Percentiles rank a stretch among this genome's conserved stretches.
phyloP scores from a whole-genome alignment of 2,888 invertebrate genomes.

The Thecophora atra region DNA sequence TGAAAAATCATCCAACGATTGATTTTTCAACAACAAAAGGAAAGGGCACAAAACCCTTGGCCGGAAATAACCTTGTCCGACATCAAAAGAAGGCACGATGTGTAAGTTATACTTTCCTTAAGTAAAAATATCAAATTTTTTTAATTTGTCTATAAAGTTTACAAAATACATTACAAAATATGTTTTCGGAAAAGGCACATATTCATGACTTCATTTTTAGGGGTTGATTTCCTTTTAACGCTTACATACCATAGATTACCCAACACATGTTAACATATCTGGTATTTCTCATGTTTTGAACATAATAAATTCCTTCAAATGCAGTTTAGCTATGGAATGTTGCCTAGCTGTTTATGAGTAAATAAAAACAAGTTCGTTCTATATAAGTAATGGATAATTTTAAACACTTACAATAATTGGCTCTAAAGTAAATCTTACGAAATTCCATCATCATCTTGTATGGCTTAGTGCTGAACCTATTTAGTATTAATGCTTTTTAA shows the following conservation, averaged over 20 bases:
- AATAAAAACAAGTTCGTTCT: no score
- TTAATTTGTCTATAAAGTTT: neutral
- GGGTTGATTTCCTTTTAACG: slow-evolving; percentile 15
- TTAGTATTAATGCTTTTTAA: no score
- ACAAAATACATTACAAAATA: neutral
- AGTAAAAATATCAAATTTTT: neutral
- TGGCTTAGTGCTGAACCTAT: no score
- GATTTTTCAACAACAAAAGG: slow-evolving; percentile 39
- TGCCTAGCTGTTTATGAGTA: no score
- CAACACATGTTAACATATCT: no score
- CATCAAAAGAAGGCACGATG: slow-evolving; percentile 26
- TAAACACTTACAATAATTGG: no score
- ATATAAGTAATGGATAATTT: no score
- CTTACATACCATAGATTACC: neutral
- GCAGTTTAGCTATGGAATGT: slow-evolving; percentile 15
- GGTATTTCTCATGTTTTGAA: neutral
- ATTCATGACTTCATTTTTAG: neutral
- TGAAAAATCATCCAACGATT: slow-evolving; percentile 38
- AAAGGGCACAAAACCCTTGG: neutral
- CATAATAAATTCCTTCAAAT: neutral
- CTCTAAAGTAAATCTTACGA: slow-evolving; percentile 7
- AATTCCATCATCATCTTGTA: slow-evolving; percentile 24
- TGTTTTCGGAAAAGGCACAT: neutral
- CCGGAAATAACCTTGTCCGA: slow-evolving; percentile 9
- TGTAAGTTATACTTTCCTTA: slow-evolving; percentile 26